Conservation (phyloP, 2,888 invertebrate species). For the Galerucella calmariensis region DNA sequence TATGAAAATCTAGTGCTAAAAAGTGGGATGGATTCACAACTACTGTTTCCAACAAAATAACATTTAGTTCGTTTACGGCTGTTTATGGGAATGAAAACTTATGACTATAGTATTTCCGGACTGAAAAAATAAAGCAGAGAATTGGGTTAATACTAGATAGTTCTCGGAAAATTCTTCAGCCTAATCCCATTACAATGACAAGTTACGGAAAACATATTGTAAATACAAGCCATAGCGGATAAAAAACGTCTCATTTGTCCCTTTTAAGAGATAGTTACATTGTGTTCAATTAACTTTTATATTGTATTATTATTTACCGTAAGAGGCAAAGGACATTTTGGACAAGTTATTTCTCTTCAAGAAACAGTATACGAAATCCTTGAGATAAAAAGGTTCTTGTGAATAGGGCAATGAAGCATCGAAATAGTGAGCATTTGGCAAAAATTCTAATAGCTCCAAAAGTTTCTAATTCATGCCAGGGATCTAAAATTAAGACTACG, state of each 20-base stretch:
- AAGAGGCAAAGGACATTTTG: too few species aligned
- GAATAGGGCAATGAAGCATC: too few species aligned
- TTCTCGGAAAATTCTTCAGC: slow-evolving; percentile 37
- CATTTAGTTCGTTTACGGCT: slow-evolving; percentile 41
- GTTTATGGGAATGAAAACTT: slow-evolving; percentile 45
- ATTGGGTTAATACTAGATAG: slow-evolving; percentile 32
- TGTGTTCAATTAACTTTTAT: too few species aligned
- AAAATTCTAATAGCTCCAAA: too few species aligned
- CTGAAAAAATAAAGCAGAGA: slow-evolving; percentile 21
- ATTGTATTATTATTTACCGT: too few species aligned
- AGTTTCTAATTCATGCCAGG: too few species aligned
- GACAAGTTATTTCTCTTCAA: too few species aligned
- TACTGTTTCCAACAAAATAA: not conserved
- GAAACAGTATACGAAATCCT: too few species aligned
- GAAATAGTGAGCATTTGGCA: too few species aligned
- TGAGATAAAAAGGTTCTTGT: too few species aligned
- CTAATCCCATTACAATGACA: slow-evolving; percentile 43
- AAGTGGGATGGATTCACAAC: not conserved
- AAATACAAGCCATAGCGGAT: slow-evolving; percentile 1
- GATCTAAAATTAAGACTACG: too few species aligned
- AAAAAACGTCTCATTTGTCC: not conserved
- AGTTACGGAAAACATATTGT: slow-evolving; percentile 23
- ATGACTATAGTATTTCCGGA: slow-evolving; percentile 32
- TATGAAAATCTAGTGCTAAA: not conserved
- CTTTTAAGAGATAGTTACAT: not conserved